A percentile compares a stretch with the other conserved stretches of the same genome.
Conservation (phyloP, 2,888 invertebrate genomes). For the Eilema depressum region DNA sequence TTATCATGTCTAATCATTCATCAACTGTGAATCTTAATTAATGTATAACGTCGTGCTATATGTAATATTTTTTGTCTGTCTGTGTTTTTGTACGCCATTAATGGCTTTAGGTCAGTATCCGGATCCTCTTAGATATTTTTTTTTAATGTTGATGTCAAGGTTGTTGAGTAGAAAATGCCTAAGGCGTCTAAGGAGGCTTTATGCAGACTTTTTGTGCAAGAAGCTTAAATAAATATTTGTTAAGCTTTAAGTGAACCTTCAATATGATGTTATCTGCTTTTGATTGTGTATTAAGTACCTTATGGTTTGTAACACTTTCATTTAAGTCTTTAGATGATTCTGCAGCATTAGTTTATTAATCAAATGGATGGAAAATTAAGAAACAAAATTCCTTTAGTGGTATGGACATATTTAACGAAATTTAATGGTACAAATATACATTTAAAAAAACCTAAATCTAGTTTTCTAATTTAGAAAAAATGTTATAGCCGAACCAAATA, state of each 20-base stretch:
- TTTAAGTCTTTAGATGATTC: background rate
- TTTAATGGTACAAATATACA: too few species aligned
- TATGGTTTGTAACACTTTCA: background rate
- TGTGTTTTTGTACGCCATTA: constrained; percentile 39
- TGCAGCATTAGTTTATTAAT: too few species aligned
- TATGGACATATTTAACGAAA: too few species aligned
- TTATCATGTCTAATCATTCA: constrained; percentile 2
- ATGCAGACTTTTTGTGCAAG: background rate
- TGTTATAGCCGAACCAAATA: too few species aligned
- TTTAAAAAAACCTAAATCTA: too few species aligned
- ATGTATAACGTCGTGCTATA: constrained; percentile 32
- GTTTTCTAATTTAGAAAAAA: too few species aligned
- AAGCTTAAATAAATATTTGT: constrained; percentile 2
- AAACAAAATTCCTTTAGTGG: too few species aligned
- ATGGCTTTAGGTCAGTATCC: constrained; percentile 43
- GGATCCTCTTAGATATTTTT: constrained; percentile 30
- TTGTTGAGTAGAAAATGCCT: constrained; percentile 4
- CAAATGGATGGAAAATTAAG: too few species aligned
- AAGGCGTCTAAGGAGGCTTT: background rate
- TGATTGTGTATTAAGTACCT: background rate
- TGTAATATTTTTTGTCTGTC: constrained; percentile 36
- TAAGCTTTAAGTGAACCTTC: background rate
- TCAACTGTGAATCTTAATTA: constrained; percentile 28
- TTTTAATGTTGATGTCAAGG: constrained; percentile 34
- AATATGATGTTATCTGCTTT: background rate